phyloP scores from a whole-genome alignment of 2,888 invertebrate species.

The Halictus quadricinctus region DNA sequence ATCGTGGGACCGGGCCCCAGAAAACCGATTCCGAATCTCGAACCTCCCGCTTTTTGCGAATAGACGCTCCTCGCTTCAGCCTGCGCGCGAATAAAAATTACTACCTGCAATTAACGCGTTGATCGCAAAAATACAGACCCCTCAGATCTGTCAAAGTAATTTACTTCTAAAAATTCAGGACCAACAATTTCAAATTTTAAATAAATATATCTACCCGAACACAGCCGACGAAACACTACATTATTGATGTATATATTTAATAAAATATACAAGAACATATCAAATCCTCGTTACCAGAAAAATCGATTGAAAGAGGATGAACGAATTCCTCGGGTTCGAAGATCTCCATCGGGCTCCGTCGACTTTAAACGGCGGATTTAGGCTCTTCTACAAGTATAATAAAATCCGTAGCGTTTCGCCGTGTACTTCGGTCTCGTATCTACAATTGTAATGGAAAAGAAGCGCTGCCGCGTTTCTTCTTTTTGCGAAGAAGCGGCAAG shows the following conservation, averaged over 20 bases:
- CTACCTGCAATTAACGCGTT: neutral
- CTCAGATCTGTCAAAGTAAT: neutral
- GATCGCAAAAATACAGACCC: neutral
- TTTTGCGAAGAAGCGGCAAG: neutral
- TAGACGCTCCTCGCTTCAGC: neutral
- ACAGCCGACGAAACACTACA: too few species aligned
- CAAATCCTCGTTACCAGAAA: neutral
- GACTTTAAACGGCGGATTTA: neutral
- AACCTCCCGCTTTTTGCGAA: neutral
- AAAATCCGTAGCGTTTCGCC: neutral
- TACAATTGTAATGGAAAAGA: slow-evolving; percentile 19
- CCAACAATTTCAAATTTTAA: too few species aligned
- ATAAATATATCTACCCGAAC: too few species aligned
- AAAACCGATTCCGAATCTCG: neutral
- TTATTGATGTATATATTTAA: too few species aligned
- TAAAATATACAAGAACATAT: neutral
- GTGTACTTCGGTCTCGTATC: neutral
- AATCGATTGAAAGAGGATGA: neutral
- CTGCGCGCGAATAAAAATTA: neutral
- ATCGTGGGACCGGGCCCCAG: slow-evolving; percentile 55
- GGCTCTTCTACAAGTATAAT: neutral
- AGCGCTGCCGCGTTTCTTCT: neutral
- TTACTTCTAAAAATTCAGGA: neutral
- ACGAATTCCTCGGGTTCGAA: neutral
- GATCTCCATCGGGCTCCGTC: neutral